Conservation (phyloP, 2,797 vertebrate species). For the Denticeps clupeoides region DNA sequence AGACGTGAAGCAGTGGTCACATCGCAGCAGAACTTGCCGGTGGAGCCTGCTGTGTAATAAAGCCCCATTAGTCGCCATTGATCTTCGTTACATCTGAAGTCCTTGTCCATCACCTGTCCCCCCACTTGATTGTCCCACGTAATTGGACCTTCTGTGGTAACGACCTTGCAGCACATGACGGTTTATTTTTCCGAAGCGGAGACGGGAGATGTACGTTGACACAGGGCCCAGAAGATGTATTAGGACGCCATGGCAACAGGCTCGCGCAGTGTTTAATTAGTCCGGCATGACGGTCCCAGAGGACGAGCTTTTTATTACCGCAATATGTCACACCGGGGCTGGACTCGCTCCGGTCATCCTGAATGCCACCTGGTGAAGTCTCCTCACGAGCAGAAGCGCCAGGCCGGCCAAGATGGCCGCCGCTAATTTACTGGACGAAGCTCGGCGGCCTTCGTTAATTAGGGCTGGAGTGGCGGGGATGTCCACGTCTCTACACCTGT, state of each 20-base stretch:
- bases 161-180: conserved; percentile 42
- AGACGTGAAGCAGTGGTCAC: too few relatives aligned
- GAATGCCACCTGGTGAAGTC: too few relatives aligned
- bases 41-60: too few relatives aligned
- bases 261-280: conserved; percentile 66
- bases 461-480: background rate
- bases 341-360: too few relatives aligned
- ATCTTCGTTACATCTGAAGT: too few relatives aligned
- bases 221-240: conserved; percentile 38
- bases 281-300: conserved; percentile 47
- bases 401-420: too few relatives aligned
- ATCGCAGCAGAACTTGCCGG: too few relatives aligned
- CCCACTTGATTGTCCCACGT: conserved; percentile 38
- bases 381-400: too few relatives aligned
- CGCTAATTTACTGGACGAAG: too few relatives aligned
- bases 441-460: too few relatives aligned
- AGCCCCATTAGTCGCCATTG: too few relatives aligned
- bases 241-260: conserved; percentile 47
- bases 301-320: conserved; percentile 63
- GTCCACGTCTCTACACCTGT: background rate
- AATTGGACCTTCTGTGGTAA: conserved; percentile 40
- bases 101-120: too few relatives aligned
- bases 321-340: conserved; percentile 57
- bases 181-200: conserved; percentile 33
- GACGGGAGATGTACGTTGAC: conserved; percentile 46